A percentile compares a stretch with the other conserved stretches of the same genome.
phyloP scores from a whole-genome alignment of 2,113 vertebrate species.

The Andinoacara biseriatus region DNA sequence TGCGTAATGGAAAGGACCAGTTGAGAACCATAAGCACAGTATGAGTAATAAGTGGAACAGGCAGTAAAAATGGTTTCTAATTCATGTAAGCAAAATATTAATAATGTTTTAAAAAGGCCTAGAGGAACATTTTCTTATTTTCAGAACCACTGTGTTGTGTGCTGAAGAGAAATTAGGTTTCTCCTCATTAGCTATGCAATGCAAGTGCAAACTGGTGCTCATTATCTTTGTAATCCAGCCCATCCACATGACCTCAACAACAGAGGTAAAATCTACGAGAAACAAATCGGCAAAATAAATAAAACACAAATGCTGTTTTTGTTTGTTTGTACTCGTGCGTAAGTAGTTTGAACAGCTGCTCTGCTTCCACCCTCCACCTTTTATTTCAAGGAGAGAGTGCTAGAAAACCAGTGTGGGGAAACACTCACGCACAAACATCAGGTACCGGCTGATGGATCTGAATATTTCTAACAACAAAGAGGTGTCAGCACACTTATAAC shows the following conservation, averaged over 20 bases:
- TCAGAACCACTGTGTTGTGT: not conserved
- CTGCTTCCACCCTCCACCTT: constrained; percentile 10
- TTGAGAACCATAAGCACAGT: not conserved
- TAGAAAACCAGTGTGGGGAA: constrained; percentile 13
- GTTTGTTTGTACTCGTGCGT: constrained; percentile 34
- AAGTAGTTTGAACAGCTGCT: constrained; percentile 34
- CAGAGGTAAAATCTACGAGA: not conserved
- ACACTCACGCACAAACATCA: constrained; percentile 29
- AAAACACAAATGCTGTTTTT: not conserved
- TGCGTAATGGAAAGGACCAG: not conserved
- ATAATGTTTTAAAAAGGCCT: not conserved
- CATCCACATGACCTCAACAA: not conserved
- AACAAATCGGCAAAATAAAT: no score
- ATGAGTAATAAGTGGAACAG: not conserved
- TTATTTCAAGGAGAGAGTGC: constrained; percentile 23
- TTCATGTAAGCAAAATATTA: not conserved
- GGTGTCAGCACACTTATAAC: not conserved
- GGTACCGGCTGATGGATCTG: constrained; percentile 36
- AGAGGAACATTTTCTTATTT: not conserved
- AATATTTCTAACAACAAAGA: constrained; percentile 37
- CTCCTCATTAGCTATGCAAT: not conserved
- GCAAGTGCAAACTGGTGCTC: not conserved
- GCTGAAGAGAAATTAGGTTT: not conserved
- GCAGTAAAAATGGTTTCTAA: not conserved
- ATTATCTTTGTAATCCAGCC: not conserved